Evolutionary conservation across 2,888 invertebrate species (phyloP).

Genomic region (Steinernema hermaphroditum): DNA sequence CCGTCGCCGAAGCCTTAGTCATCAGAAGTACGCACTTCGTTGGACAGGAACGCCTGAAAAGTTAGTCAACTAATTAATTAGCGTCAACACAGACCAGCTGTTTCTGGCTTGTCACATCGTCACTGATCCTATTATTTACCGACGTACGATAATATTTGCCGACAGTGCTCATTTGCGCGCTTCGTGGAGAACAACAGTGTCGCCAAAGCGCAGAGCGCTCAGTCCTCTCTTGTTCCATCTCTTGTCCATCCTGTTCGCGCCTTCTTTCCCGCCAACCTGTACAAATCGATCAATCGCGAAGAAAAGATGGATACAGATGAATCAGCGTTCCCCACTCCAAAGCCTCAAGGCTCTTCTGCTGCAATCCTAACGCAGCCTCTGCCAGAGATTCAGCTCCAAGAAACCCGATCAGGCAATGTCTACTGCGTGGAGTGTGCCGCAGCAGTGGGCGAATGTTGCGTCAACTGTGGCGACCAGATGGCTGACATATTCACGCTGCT

Average conservation of each 20-base stretch:
- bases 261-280: neutral
- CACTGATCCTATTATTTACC: neutral
- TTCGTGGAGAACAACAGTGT: conserved; percentile 11
- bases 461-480: neutral
- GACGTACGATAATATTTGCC: conserved; percentile 1
- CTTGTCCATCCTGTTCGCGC: neutral
- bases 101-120: neutral
- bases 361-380: neutral
- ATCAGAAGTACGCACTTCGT: too few species aligned
- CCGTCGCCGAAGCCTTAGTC: neutral
- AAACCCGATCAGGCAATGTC: neutral
- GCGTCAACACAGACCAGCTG: too few species aligned
- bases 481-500: neutral
- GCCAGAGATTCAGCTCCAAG: neutral
- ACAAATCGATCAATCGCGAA: neutral
- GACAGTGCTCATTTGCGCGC: neutral
- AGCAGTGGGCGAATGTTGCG: neutral
- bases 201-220: neutral
- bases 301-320: conserved; percentile 7
- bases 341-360: conserved; percentile 2
- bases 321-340: neutral
- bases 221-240: neutral
- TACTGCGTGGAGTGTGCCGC: neutral
- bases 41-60: too few species aligned
- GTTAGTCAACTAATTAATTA: too few species aligned